Conservation (phyloP, 2,113 vertebrate species). For the Microtus ochrogaster region DNA sequence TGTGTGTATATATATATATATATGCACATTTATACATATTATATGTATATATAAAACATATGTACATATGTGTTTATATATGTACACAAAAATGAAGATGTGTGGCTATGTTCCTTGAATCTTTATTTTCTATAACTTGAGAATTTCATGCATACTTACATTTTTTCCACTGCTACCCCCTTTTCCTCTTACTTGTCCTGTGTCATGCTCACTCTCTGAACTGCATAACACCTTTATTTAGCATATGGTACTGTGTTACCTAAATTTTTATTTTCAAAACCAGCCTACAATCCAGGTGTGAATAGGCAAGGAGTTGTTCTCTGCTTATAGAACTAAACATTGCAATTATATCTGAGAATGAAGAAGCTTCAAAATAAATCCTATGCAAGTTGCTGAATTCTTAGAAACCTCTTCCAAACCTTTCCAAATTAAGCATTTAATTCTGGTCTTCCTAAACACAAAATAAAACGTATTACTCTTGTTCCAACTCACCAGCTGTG, state of each 20-base stretch:
- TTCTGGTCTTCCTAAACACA: not conserved
- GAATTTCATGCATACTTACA: not conserved
- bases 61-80: too few relatives aligned
- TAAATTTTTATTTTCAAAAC: not conserved
- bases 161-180: not conserved
- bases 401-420: not conserved
- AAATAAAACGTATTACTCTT: not conserved
- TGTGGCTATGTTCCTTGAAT: not conserved
- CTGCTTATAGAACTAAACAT: constrained; percentile 57
- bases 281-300: not conserved
- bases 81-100: not conserved
- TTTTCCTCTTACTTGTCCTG: not conserved
- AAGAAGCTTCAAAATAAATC: constrained; percentile 75
- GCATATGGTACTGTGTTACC: too few relatives aligned
- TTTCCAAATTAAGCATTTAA: not conserved
- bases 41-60: too few relatives aligned
- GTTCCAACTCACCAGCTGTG: not conserved
- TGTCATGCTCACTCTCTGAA: not conserved
- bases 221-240: not conserved
- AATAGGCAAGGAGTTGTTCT: not conserved
- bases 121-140: not conserved
- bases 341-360: constrained; percentile 74
- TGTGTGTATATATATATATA: too few relatives aligned
- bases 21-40: too few relatives aligned
- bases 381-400: constrained; percentile 62